Evolutionary conservation across 1,140 invertebrate species (phyloP).

Genomic region (Nephila pilipes): DNA sequence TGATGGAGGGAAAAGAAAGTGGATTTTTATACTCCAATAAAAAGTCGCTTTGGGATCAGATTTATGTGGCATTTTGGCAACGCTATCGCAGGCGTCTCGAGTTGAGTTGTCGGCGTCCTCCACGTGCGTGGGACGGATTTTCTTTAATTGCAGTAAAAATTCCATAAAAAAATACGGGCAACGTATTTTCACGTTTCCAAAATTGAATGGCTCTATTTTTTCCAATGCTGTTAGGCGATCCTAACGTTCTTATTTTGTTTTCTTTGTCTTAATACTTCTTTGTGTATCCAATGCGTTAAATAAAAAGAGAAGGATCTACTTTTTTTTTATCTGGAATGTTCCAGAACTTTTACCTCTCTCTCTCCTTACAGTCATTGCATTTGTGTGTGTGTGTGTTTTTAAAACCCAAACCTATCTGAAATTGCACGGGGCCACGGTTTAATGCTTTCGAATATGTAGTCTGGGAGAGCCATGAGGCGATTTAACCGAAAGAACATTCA

Average conservation of each 20-base stretch:
- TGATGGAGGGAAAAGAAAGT: conserved; percentile 41
- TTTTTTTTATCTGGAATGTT: conserved; percentile 4
- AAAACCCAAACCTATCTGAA: not conserved
- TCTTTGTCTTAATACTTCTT: conserved; percentile 26
- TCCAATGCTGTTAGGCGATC: conserved; percentile 23
- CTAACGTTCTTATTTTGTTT: not conserved
- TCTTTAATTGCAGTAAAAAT: conserved; percentile 74
- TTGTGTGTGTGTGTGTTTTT: not conserved
- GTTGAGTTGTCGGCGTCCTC: conserved; percentile 73
- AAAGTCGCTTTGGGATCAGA: conserved; percentile 74
- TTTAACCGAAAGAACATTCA: conserved; percentile 48
- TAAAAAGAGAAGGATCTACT: conserved; percentile 29
- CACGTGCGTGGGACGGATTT: conserved; percentile 56
- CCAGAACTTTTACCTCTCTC: conserved; percentile 27
- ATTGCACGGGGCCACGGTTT: conserved; percentile 15
- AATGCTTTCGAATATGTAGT: conserved; percentile 70
- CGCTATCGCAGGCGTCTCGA: conserved; percentile 37
- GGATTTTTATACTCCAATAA: conserved; percentile 71
- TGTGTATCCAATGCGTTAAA: conserved; percentile 32
- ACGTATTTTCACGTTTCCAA: conserved; percentile 66
- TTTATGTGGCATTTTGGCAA: conserved; percentile 74
- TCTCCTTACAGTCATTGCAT: conserved; percentile 13
- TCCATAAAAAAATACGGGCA: conserved; percentile 59
- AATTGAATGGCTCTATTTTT: conserved; percentile 67
- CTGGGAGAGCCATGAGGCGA: conserved; percentile 11